Conservation (phyloP, 2,888 invertebrate species). For the Theretra japonica region DNA sequence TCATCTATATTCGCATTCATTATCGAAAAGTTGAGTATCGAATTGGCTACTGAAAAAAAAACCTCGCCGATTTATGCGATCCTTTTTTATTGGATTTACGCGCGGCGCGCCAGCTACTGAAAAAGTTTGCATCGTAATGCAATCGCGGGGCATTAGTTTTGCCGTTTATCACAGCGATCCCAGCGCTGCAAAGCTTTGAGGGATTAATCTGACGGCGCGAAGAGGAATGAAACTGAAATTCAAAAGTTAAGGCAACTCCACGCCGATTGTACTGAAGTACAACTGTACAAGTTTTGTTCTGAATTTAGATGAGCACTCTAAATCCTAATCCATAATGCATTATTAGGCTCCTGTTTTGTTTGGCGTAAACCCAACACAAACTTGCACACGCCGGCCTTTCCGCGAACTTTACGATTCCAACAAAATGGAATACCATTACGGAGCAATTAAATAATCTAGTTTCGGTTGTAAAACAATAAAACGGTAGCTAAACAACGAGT, state of each 20-base stretch:
- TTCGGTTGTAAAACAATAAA: slow-evolving; percentile 64
- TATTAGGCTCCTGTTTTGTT: slow-evolving; percentile 55
- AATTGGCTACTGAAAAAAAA: slow-evolving; percentile 60
- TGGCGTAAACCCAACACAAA: slow-evolving; percentile 57
- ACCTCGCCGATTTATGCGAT: slow-evolving; percentile 71
- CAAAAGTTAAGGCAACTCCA: slow-evolving; percentile 54
- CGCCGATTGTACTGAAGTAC: slow-evolving; percentile 47
- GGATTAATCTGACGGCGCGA: slow-evolving; percentile 74
- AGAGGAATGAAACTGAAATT: slow-evolving; percentile 66
- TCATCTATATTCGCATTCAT: slow-evolving; percentile 36
- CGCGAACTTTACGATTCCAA: slow-evolving; percentile 41
- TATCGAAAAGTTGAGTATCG: slow-evolving; percentile 69
- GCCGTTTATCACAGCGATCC: slow-evolving; percentile 77
- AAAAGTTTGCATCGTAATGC: slow-evolving; percentile 83
- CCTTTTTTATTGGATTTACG: slow-evolving; percentile 70
- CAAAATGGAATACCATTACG: slow-evolving; percentile 45
- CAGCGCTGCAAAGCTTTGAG: slow-evolving; percentile 78
- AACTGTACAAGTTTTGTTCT: slow-evolving; percentile 43
- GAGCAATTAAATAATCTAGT: slow-evolving; percentile 47
- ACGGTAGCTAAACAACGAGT: slow-evolving; percentile 59
- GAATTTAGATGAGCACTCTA: slow-evolving; percentile 55
- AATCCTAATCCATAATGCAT: slow-evolving; percentile 61
- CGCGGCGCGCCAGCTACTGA: slow-evolving; percentile 71
- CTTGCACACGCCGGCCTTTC: slow-evolving; percentile 52
- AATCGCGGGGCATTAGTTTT: slow-evolving; percentile 80